A percentile compares a stretch with the other conserved stretches of the same genome.
Evolutionary conservation across 2,113 vertebrate species (phyloP).

Genomic region (Ranitomeya variabilis): DNA sequence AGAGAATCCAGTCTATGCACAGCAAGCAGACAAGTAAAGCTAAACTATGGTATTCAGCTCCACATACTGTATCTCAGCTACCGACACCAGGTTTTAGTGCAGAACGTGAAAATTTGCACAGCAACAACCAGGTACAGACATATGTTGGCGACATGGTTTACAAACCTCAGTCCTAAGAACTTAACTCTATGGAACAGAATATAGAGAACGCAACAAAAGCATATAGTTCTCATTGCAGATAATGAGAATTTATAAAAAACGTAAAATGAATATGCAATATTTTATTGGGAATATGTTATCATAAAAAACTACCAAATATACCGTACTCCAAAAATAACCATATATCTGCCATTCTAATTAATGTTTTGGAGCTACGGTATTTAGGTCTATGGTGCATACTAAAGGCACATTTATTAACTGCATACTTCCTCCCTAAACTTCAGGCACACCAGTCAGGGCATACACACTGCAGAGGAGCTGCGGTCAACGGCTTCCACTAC

Average conservation of each 20-base stretch:
- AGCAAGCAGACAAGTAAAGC: not conserved
- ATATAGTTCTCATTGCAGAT: not conserved
- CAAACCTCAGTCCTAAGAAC: too few species aligned
- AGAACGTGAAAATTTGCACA: not conserved
- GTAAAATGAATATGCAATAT: not conserved
- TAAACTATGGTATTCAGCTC: not conserved
- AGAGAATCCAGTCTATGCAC: not conserved
- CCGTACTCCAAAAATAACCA: not conserved
- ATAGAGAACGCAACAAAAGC: too few species aligned
- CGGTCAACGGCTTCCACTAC: conserved; percentile 34
- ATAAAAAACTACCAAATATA: not conserved
- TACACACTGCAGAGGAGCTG: conserved; percentile 38
- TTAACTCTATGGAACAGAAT: too few species aligned
- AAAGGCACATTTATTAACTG: conserved; percentile 5
- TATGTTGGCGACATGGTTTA: not conserved
- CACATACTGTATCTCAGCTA: not conserved
- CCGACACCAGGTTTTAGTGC: too few species aligned
- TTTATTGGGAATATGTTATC: not conserved
- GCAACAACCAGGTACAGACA: not conserved
- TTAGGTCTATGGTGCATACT: not conserved
- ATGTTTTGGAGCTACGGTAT: not conserved
- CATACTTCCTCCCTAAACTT: not conserved
- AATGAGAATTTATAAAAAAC: not conserved
- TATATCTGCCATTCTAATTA: not conserved
- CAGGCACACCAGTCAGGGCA: conserved; percentile 19